A percentile compares a stretch with the other conserved stretches of the same genome.
phyloP scores from a whole-genome alignment of 2,888 invertebrate genomes.

The Drosophila recens region DNA sequence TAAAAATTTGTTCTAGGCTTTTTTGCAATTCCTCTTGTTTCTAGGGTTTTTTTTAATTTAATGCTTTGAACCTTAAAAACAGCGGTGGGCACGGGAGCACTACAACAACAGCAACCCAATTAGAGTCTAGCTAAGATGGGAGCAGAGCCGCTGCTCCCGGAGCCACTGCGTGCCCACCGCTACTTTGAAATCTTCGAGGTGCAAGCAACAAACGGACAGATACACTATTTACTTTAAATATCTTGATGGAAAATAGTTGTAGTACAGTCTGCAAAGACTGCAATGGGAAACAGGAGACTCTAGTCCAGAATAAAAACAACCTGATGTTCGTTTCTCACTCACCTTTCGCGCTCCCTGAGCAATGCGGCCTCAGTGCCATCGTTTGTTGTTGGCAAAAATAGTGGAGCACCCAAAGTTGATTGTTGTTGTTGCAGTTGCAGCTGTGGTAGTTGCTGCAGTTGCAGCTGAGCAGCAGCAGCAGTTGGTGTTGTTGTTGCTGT shows the following conservation, averaged over 20 bases:
- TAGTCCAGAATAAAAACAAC: too few relatives aligned
- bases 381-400: constrained; percentile 12
- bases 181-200: not conserved
- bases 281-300: not conserved
- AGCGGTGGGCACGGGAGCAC: too few relatives aligned
- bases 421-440: constrained; percentile 5
- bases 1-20: not conserved
- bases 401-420: not conserved
- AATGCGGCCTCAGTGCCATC: constrained; percentile 55
- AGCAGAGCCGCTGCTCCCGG: too few relatives aligned
- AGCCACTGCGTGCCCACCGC: too few relatives aligned
- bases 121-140: too few relatives aligned
- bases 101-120: too few relatives aligned
- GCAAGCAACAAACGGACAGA: not conserved
- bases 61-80: too few relatives aligned
- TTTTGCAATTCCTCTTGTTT: not conserved
- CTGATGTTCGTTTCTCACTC: constrained; percentile 25
- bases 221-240: not conserved
- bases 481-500: constrained; percentile 15
- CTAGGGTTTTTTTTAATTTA: not conserved
- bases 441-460: constrained; percentile 4
- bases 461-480: constrained; percentile 1
- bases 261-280: constrained; percentile 6
- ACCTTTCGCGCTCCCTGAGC: constrained; percentile 66
- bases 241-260: not conserved